Base-by-base conservation (phyloP, 2,888 invertebrate species). In the Meganola albula region DNA sequence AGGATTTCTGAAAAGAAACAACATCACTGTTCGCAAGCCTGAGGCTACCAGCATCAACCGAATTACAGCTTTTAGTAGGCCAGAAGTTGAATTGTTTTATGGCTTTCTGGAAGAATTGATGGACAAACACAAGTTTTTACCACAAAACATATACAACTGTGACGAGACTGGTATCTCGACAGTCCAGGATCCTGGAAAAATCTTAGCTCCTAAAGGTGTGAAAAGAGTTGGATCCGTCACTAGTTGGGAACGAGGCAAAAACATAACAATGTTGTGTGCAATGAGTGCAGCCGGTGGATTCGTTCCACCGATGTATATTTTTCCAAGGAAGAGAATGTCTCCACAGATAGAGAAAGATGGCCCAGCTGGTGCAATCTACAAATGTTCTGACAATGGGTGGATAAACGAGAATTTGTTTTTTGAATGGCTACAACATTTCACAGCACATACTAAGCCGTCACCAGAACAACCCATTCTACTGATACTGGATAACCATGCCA, bases 161-260 rank as follows among this genome's bases (percentile, higher is more conserved):
- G 52, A 58, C 16, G 52, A 56, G 45, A 52, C 52, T 27, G 44
- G 48, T 7, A 39, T 48, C 26, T 44, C 28, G 4, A 31, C 24
- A 7, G 49, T 53, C 3, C 52, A 53, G 1, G 53, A 48, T 29
- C 42, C 40, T 31, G 18, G 29, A 36, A 53, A 48, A 30, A 39
- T 52, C 20, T n/a, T 50, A 3, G 37, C 45, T 20, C 16, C 22
- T 9, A 50, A 51, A 22, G 27, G n/a, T 12, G 12, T 28, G 8
- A 31, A 45, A 10, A 47, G 47, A 41, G 34, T 49, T 24, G 45
- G 44, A 9, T 46, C 44, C 29, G 28, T 52, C 8, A 46, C 51
- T 26, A 47, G 42, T 30, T 45, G 34, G 33, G 46, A 52, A 34
- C 50, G 48, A 13, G 44, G 46, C 11, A 40, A 43, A 39, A 48